Evolutionary conservation across 2,797 vertebrate genomes (phyloP), one percentile per base, ranked within the genome.

Genomic region (Hephaestus fuliginosus): DNA sequence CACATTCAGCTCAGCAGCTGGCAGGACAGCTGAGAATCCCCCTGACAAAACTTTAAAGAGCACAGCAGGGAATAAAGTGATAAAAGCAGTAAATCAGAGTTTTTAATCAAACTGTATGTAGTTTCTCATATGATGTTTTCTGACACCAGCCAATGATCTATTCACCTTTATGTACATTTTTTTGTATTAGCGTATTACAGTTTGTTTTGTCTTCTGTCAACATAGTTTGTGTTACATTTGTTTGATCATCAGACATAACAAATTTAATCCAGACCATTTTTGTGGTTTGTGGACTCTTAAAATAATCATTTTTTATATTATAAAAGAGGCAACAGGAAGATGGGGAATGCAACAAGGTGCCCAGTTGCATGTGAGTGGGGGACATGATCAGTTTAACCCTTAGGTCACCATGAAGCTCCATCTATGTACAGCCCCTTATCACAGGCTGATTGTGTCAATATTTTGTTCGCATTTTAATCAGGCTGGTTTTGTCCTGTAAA

Each of bases 21-120:
- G 46, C n/a, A 13, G 17, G 7, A 18, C 58, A 71, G 44, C 48
- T 79, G 57, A 57, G 22, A 65, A 39, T 56, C 30, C 30, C 33
- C 33, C 39, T 0, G 22, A 3, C 20, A 4, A 25, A 22, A 5
- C 44, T 30, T 22, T 2, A 33, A 30, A 57, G 30, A 44, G 2
- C 18, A 22, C 46, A 15, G 33, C 25, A 30, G 28, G 36, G 39
- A 53, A 15, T 2, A 17, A 3, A 41, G 56, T 22, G 14, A 48
- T 41, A 1, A 60, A 25, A 57, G 18, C 18, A n/a, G 15, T 49
- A 1, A 14, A 11, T 53, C 2, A 0, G 30, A 36, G 36, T 55
- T 68, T 43, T 52, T 18, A 22, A 33, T 8, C 20, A 30, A n/a
- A 43, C 60, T 49, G 39, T 33, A 18, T 41, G 11, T 36, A 5